Percentiles rank a stretch among this genome's conserved stretches.
phyloP scores from a whole-genome alignment of 2,113 vertebrate genomes.

The Corythaeola cristata region DNA sequence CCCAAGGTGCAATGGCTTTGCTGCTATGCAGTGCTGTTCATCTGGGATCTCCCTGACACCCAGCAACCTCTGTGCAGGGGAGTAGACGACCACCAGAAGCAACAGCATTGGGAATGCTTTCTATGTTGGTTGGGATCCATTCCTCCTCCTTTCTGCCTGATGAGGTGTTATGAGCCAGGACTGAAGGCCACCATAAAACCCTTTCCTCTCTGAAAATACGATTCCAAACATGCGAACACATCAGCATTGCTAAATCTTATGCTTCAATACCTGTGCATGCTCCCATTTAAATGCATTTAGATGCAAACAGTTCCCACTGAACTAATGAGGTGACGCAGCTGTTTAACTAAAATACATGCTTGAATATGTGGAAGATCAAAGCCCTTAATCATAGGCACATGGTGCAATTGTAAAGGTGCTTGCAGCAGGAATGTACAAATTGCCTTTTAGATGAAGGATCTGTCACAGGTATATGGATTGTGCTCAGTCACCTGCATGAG shows the following conservation, averaged over 20 bases:
- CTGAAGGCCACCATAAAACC: neutral
- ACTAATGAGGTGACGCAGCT: neutral
- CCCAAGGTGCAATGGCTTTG: neutral
- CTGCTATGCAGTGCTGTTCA: neutral
- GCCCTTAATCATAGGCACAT: neutral
- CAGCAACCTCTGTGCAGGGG: neutral
- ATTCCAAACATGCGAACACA: neutral
- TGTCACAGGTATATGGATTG: neutral
- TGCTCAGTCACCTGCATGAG: neutral
- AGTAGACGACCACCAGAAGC: neutral
- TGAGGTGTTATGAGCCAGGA: neutral
- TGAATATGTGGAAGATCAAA: neutral
- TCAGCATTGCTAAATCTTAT: neutral
- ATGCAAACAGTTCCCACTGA: neutral
- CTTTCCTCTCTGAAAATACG: neutral
- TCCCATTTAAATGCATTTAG: neutral
- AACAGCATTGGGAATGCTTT: accelerated
- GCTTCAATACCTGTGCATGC: neutral
- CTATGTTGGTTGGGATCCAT: neutral
- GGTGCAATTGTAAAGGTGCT: neutral
- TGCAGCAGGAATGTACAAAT: neutral
- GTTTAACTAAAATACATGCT: neutral
- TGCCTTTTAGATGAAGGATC: neutral
- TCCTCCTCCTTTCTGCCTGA: neutral
- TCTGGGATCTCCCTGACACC: neutral